Conservation (phyloP, 1,140 invertebrate genomes). For the Penaeus chinensis region DNA sequence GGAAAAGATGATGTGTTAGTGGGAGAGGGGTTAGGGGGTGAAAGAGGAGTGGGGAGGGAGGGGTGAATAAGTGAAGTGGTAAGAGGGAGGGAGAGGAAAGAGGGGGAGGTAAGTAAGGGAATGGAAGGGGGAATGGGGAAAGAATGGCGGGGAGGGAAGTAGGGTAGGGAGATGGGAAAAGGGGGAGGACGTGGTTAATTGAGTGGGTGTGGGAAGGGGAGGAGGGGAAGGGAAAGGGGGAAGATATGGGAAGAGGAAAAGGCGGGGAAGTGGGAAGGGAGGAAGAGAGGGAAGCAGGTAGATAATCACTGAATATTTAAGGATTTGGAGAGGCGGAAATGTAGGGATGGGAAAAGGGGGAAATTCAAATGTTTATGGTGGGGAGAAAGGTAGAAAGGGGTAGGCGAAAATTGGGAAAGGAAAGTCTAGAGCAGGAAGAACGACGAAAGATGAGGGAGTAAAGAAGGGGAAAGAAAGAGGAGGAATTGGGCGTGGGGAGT, state of each 20-base stretch:
- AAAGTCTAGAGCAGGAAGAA: too few species aligned
- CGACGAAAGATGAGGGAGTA: background rate
- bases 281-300: too few species aligned
- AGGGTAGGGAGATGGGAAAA: background rate
- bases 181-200: background rate
- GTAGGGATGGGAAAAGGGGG: background rate
- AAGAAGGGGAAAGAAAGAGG: background rate
- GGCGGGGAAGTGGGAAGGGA: too few species aligned
- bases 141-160: background rate
- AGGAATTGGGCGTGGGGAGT: background rate
- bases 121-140: background rate
- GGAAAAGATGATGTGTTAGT: background rate
- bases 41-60: background rate
- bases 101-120: background rate
- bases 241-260: too few species aligned
- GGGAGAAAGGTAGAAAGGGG: background rate
- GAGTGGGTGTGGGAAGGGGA: background rate
- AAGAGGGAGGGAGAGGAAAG: background rate
- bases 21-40: background rate
- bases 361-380: background rate
- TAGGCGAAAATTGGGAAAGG: too few species aligned
- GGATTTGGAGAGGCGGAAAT: too few species aligned
- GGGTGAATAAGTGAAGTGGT: background rate
- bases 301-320: too few species aligned
- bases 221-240: background rate